Base-by-base conservation (phyloP, 2,113 vertebrate genomes). In the Microcebus lehilahytsara region DNA sequence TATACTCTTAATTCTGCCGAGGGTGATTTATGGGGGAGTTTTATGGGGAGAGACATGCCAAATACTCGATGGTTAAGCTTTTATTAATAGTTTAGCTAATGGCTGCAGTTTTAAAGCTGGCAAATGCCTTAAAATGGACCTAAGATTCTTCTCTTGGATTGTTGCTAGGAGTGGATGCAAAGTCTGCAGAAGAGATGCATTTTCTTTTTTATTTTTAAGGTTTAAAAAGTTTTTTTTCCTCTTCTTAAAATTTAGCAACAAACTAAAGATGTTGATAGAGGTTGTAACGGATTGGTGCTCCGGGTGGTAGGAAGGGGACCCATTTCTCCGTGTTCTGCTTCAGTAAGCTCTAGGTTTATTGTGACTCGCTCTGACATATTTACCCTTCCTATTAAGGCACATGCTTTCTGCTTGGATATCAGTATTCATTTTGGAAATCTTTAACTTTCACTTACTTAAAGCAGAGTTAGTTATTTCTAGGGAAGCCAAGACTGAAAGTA, bases 391-490 rank as follows among this genome's bases (percentile, higher is more conserved):
- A 64, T 32, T 17, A 60, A 83, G 87, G 37, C 20, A 87, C 69
- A 23, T 87, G 19, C 23, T 64, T 64, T 83, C 23, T 77, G 69
- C 40, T 66, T 93, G 53, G 23, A 19, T 77, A 78, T 83, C 23
- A 23, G 67, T 80, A 85, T 95, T 60, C 58, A 69, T 60, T 80
- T 74, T 34, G 22, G 72, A 75, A 90, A 80, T 90, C 37, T 85
- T 93, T 37, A 40, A 69, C 9, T 90, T 95, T 23, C 12, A 7
- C 49, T 85, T 89, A 49, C 17, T 91, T 51, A 53, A 86, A 79
- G 30, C 40, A 74, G 72, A 77, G 10, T 89, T 86, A 80, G 89
- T 74, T 90, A 23, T 93, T 78, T 91, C 80, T 51, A 83, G 81
- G 23, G 27, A 46, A 3, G 42, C 34, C n/a, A 53, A 95, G 42